phyloP scores from a whole-genome alignment of 2,797 vertebrate species.

The Sebastes taczanowskii region DNA sequence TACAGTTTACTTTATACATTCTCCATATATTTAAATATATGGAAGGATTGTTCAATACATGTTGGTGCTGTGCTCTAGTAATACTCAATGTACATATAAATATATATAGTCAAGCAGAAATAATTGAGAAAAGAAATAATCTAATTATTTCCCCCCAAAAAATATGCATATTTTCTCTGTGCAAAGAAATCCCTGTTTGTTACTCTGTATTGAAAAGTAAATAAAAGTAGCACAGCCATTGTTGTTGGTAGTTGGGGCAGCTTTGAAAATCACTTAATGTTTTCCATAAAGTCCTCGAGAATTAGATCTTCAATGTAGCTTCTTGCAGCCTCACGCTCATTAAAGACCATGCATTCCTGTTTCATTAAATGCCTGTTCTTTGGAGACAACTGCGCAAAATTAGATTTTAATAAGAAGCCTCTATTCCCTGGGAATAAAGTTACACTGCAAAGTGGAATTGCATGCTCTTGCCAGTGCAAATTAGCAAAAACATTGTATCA shows the following conservation, averaged over 20 bases:
- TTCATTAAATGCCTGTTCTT: constrained; percentile 76
- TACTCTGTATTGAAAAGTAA: not conserved
- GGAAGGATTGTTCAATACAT: not conserved
- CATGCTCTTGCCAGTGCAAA: constrained; percentile 63
- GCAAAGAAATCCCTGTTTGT: not conserved
- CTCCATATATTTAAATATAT: not conserved
- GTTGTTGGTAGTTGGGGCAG: not conserved
- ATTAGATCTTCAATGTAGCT: constrained; percentile 30
- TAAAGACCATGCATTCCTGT: constrained; percentile 57
- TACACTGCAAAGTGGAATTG: constrained; percentile 54
- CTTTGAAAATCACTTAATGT: constrained; percentile 16
- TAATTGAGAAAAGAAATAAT: not conserved
- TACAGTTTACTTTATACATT: not conserved
- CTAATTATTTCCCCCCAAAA: no score
- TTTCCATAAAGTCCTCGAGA: constrained; percentile 21
- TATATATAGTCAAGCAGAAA: not conserved
- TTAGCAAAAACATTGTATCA: constrained; percentile 63
- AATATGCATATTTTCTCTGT: not conserved
- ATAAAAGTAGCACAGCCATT: not conserved
- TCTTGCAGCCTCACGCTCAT: constrained; percentile 63
- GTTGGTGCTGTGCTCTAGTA: not conserved
- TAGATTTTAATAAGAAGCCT: constrained; percentile 73
- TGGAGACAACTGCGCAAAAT: constrained; percentile 67
- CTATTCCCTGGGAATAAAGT: constrained; percentile 60
- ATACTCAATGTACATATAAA: not conserved